Conservation (phyloP, 2,797 vertebrate genomes). For the Bradypus variegatus region DNA sequence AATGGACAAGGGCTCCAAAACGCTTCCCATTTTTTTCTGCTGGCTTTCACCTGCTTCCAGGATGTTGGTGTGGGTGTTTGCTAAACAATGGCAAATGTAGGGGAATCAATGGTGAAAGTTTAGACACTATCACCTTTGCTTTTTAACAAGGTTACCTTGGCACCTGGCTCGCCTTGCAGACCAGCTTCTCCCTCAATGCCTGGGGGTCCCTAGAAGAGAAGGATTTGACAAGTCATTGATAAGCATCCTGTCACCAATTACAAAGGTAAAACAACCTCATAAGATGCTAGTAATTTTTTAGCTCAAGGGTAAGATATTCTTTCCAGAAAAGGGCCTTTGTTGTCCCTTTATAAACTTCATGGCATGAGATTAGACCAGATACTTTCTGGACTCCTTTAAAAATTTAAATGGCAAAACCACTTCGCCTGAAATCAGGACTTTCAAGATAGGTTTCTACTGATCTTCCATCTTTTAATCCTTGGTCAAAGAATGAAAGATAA, state of each 20-base stretch:
- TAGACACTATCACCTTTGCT: neutral
- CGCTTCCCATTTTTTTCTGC: neutral
- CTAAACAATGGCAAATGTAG: neutral
- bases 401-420: neutral
- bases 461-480: neutral
- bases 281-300: neutral
- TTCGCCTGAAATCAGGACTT: neutral
- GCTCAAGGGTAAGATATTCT: neutral
- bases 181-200: constrained; percentile 89
- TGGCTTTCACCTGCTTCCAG: neutral
- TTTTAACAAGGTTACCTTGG: constrained; percentile 78
- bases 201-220: constrained; percentile 80
- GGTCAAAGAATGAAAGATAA: neutral
- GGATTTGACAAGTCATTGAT: neutral
- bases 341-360: neutral
- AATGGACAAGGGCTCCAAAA: neutral
- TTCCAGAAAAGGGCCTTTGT: neutral
- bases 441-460: neutral
- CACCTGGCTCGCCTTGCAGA: constrained; percentile 83
- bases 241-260: neutral
- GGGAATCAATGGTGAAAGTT: neutral
- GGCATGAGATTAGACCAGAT: neutral
- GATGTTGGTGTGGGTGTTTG: neutral
- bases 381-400: neutral
- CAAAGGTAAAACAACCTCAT: neutral